Percentiles rank a stretch among this genome's conserved stretches.
Evolutionary conservation across 2,797 vertebrate species (phyloP).

Genomic region (Australoheros facetus): DNA sequence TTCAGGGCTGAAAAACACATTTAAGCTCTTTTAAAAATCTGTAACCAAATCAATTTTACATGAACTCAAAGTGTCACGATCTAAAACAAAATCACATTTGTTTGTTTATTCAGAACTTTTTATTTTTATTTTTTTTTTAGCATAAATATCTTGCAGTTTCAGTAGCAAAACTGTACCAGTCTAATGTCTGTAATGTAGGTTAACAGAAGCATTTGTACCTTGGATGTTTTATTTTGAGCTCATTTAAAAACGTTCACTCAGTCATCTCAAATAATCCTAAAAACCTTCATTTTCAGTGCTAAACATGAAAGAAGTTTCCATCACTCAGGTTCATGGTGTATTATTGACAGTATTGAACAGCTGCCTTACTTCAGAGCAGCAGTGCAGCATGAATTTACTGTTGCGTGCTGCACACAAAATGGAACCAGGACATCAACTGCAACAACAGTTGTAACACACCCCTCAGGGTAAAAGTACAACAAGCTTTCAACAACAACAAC

Average conservation of each 20-base stretch:
- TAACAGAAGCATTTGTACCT: not conserved
- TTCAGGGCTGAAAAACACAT: not conserved
- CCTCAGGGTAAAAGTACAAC: constrained; percentile 27
- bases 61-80: not conserved
- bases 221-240: not conserved
- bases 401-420: constrained; percentile 24
- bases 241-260: not conserved
- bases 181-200: not conserved
- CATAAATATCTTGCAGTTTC: not conserved
- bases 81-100: not conserved
- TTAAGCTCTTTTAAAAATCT: not conserved
- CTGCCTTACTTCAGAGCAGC: constrained; percentile 14
- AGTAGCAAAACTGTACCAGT: not conserved
- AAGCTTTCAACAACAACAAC: not conserved
- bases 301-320: not conserved
- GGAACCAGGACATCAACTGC: constrained; percentile 26
- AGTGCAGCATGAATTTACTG: constrained; percentile 13
- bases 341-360: not conserved
- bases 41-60: not conserved
- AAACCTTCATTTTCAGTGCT: not conserved
- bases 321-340: constrained; percentile 2
- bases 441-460: constrained; percentile 32
- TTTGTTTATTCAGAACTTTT: not conserved
- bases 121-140: too few relatives aligned
- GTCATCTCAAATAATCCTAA: not conserved